A percentile compares a stretch with the other conserved stretches of the same genome.
phyloP scores from a whole-genome alignment of 2,113 vertebrate genomes.

The Glareola pratincola region DNA sequence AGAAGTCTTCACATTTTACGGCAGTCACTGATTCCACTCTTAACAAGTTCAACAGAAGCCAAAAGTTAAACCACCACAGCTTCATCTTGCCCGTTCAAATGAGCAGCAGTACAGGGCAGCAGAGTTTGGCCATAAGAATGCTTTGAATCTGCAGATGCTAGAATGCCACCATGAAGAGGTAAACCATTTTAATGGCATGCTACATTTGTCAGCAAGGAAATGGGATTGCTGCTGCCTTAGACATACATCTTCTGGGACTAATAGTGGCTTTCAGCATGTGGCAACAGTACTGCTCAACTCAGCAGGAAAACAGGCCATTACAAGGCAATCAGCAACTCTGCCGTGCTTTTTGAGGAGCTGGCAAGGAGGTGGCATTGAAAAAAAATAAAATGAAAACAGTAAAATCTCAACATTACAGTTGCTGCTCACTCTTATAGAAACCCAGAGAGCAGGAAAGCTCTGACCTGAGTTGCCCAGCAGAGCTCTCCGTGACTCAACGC shows the following conservation, averaged over 20 bases:
- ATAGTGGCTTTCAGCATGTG: neutral
- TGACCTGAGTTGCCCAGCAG: neutral
- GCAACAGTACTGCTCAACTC: neutral
- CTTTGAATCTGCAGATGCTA: neutral
- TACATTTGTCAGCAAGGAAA: neutral
- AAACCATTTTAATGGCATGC: neutral
- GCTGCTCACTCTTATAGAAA: neutral
- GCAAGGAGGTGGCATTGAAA: neutral
- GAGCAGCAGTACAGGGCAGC: neutral
- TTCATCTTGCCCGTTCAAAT: neutral
- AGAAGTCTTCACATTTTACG: neutral
- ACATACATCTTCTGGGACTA: neutral
- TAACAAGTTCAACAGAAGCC: neutral
- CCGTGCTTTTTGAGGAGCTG: neutral
- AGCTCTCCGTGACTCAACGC: neutral
- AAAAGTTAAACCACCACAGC: neutral
- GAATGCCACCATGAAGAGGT: neutral
- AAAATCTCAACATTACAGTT: neutral
- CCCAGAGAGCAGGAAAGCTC: neutral
- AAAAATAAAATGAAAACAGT: neutral
- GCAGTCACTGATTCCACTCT: neutral
- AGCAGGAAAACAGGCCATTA: neutral
- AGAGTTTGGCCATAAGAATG: neutral
- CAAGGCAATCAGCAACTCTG: neutral
- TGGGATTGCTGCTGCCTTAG: neutral